Evolutionary conservation across 2,888 invertebrate species (phyloP).

Genomic region (Leucophora obtusa): DNA sequence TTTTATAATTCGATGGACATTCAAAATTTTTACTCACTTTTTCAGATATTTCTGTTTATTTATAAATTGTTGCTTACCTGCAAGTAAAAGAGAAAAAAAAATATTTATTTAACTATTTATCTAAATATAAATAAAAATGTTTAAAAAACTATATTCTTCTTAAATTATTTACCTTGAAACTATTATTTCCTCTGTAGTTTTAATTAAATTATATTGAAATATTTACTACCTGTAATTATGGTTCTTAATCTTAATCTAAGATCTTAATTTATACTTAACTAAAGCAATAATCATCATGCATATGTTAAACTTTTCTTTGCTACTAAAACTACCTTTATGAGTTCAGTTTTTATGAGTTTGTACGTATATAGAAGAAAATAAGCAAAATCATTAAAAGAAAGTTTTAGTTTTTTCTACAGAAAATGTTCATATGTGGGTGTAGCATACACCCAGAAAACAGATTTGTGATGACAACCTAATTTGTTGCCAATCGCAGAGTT

Average conservation of each 20-base stretch:
- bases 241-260: conserved; percentile 36
- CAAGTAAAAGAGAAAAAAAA: not conserved
- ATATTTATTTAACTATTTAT: not conserved
- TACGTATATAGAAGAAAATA: not conserved
- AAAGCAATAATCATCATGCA: conserved; percentile 27
- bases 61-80: not conserved
- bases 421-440: not conserved
- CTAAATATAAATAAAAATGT: not conserved
- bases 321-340: not conserved
- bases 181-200: conserved; percentile 24
- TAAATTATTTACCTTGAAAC: not conserved
- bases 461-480: too few species aligned
- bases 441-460: too few species aligned
- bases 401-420: not conserved
- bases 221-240: conserved; percentile 50
- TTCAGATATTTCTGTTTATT: too few species aligned
- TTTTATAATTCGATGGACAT: too few species aligned
- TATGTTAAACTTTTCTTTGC: conserved; percentile 1
- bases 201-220: conserved; percentile 56
- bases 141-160: not conserved
- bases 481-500: too few species aligned
- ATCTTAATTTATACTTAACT: conserved; percentile 24
- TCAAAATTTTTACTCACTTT: too few species aligned
- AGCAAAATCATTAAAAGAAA: not conserved
- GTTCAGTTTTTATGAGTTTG: not conserved